Percentiles rank a stretch among this genome's conserved stretches.
Conservation (phyloP, 2,113 vertebrate species). For the Balaeniceps rex region DNA sequence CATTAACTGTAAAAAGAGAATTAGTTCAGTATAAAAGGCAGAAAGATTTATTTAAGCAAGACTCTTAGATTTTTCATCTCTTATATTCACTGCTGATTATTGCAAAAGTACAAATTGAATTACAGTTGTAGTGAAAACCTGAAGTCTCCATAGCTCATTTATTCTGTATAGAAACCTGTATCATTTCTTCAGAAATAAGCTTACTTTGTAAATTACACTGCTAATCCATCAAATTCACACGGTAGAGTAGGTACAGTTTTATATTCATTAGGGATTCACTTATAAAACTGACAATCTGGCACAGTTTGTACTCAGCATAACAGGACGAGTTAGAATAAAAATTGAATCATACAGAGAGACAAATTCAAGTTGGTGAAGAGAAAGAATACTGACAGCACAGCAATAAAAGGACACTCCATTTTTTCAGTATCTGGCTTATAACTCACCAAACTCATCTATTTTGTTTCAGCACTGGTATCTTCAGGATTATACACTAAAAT, state of each 20-base stretch:
- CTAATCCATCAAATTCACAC: slow-evolving; percentile 36
- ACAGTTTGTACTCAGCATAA: slow-evolving; percentile 21
- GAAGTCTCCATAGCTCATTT: not conserved
- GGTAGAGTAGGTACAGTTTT: not conserved
- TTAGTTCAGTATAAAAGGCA: not conserved
- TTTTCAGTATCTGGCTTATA: not conserved
- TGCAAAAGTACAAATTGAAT: slow-evolving; percentile 2
- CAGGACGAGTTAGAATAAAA: not conserved
- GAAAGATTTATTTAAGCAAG: not conserved
- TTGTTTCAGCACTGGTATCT: not conserved
- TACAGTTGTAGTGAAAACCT: slow-evolving; percentile 12
- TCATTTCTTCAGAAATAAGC: not conserved
- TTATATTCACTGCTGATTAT: not conserved
- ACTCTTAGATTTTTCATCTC: not conserved
- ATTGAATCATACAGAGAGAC: not conserved
- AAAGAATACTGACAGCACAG: not conserved
- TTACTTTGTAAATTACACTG: slow-evolving; percentile 12
- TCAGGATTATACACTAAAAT: not conserved
- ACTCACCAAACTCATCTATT: not conserved
- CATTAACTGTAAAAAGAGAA: not conserved
- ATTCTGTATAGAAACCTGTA: not conserved
- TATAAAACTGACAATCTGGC: slow-evolving; percentile 14
- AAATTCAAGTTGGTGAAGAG: not conserved
- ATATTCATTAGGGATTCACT: slow-evolving; percentile 16
- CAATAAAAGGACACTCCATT: not conserved